Base-by-base conservation (phyloP, 2,888 invertebrate species). In the Dastarcus helophoroides region DNA sequence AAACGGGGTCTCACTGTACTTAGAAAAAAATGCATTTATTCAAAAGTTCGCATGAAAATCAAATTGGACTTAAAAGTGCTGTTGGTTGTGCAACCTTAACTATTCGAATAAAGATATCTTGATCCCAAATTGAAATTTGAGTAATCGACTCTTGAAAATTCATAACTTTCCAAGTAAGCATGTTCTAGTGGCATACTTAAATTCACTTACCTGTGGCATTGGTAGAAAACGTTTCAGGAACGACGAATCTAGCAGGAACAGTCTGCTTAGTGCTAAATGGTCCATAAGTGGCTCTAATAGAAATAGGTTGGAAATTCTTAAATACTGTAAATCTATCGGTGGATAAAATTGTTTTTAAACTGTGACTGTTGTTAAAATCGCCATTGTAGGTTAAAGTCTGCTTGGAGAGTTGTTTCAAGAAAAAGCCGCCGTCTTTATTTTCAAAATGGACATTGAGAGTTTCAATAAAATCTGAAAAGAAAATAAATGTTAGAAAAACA, bases 221-320 rank as follows among this genome's bases (percentile, higher is more conserved):
- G 25, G 60, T 37, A 3, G 60, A 60, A 33, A 83, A 61, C 1
- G 81, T 79, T 60, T 89, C 88, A 4, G 88, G 86, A 28, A 89
- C 85, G 37, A 89, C 80, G 55, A 85, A 88, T 22, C 82, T 71
- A 2, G 89, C 86, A 21, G 90, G 89, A 21, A 93, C 89, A 1
- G 90, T 90, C 63, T 93, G 90, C 55, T 90, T 90, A 31, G 90
- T 91, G 46, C 88, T 88, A 64, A 93, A 93, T 4, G 93, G 93
- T 3, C 93, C 94, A 56, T 91, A 91, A 22, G 83, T 85, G 27
- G 91, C 91, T 36, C 90, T 72, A 22, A 94, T 83, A 13, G 89
- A 88, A 16, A 88, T 86, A 13, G 91, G 86, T 44, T 88, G 82
- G 26, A 86, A 83, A 21, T 86, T 88, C 60, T 90, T 86, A 48